phyloP scores from a whole-genome alignment of 2,113 vertebrate species.

The Uria lomvia region DNA sequence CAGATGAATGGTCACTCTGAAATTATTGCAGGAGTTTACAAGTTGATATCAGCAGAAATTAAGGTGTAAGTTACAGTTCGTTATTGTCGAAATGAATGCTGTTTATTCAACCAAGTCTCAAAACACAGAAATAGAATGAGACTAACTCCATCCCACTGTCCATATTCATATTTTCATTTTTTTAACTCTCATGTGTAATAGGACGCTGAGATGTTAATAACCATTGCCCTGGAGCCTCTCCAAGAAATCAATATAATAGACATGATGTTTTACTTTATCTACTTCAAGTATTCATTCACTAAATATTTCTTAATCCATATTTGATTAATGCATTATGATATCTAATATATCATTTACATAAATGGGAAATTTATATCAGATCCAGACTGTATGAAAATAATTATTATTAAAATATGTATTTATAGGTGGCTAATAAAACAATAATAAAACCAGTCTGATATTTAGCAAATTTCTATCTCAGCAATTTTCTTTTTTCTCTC shows the following conservation, averaged over 20 bases:
- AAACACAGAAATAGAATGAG: not conserved
- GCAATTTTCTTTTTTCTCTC: not conserved
- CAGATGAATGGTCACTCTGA: not conserved
- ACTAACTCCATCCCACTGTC: not conserved
- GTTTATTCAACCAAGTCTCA: not conserved
- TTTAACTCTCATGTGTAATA: not conserved
- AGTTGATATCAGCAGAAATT: not conserved
- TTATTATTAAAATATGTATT: not conserved
- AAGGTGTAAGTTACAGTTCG: not conserved
- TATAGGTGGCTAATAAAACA: not conserved
- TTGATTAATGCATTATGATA: not conserved
- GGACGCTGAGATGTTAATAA: not conserved
- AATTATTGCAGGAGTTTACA: not conserved
- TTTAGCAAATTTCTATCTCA: not conserved
- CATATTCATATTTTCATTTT: not conserved
- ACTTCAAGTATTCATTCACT: not conserved
- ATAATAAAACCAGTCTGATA: not conserved
- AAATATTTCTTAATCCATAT: not conserved
- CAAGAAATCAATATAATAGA: not conserved
- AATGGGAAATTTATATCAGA: not conserved
- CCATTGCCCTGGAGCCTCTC: not conserved
- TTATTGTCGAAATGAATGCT: not conserved
- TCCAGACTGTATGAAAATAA: not conserved
- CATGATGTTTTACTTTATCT: not conserved
- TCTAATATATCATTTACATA: not conserved